phyloP scores from a whole-genome alignment of 53 echinoderm and acorn worm genomes.

The Holothuria scabra region DNA sequence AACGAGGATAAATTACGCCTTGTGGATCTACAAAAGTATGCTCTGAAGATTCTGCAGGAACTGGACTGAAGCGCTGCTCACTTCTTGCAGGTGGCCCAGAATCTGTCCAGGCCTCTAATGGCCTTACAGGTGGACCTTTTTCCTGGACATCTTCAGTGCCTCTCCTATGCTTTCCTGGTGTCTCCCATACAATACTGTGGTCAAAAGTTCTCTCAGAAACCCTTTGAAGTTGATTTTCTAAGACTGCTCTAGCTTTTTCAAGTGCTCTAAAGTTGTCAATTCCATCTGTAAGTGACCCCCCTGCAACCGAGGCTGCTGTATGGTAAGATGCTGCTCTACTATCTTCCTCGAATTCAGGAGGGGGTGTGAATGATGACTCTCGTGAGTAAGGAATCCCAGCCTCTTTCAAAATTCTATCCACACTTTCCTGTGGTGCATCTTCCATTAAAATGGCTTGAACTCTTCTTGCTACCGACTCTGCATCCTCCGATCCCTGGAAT shows the following conservation, averaged over 20 bases:
- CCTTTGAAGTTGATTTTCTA: constrained; percentile 83
- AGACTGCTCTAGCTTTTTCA: constrained; percentile 75
- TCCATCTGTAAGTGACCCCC: neutral
- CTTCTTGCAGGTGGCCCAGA: neutral
- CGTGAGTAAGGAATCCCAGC: constrained; percentile 8
- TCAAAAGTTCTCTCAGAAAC: constrained; percentile 86
- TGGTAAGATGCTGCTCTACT: constrained; percentile 13
- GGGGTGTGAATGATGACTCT: neutral
- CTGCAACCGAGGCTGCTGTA: neutral
- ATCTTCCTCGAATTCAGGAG: neutral
- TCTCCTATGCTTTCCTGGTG: constrained; percentile 29
- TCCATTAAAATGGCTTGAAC: constrained; percentile 80
- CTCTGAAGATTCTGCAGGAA: neutral
- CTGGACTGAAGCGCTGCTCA: constrained; percentile 5
- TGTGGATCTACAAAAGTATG: constrained; percentile 19
- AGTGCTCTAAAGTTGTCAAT: constrained; percentile 70
- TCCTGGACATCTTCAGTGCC: constrained; percentile 14
- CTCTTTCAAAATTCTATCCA: constrained; percentile 74
- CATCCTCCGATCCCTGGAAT: constrained; percentile 48
- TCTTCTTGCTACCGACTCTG: constrained; percentile 77
- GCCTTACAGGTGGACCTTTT: constrained; percentile 40
- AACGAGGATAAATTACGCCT: neutral
- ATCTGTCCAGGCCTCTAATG: constrained; percentile 41
- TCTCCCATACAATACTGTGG: constrained; percentile 71
- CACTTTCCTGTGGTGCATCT: constrained; percentile 73